Evolutionary conservation across 35 echinoderm and acorn worm species (phyloP).

Genomic region (Lytechinus pictus): DNA sequence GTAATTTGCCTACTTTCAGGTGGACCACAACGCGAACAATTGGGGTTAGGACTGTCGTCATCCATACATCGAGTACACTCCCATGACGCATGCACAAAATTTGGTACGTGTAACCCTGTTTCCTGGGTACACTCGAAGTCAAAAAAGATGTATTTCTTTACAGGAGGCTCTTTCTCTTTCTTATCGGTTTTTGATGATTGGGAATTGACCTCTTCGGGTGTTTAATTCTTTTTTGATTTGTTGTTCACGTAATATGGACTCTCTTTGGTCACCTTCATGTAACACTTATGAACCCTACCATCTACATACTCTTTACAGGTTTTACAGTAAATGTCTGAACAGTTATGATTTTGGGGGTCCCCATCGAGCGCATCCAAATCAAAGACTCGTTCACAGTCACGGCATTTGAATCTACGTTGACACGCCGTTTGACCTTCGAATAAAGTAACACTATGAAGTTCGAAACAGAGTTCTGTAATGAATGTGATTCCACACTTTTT

Average conservation of each 20-base stretch:
- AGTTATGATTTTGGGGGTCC: background rate
- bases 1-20: conserved; percentile 10
- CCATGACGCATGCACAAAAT: conserved; percentile 51
- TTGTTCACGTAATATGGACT: background rate
- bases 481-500: background rate
- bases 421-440: background rate
- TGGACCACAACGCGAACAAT: conserved; percentile 36
- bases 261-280: conserved; percentile 3
- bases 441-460: background rate
- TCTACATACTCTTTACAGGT: conserved; percentile 10
- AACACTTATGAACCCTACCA: background rate
- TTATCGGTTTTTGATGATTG: background rate
- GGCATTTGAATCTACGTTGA: conserved; percentile 4
- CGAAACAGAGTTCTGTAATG: background rate
- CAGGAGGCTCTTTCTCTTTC: background rate
- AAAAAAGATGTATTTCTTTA: conserved; percentile 63
- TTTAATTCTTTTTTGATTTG: background rate
- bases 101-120: conserved; percentile 45
- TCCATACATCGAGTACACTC: conserved; percentile 48
- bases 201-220: background rate
- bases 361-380: background rate
- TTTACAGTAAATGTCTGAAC: conserved; percentile 8
- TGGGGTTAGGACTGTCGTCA: background rate
- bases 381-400: background rate
- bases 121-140: conserved; percentile 71